phyloP scores from a whole-genome alignment of 2,797 vertebrate species.

The Erithacus rubecula region DNA sequence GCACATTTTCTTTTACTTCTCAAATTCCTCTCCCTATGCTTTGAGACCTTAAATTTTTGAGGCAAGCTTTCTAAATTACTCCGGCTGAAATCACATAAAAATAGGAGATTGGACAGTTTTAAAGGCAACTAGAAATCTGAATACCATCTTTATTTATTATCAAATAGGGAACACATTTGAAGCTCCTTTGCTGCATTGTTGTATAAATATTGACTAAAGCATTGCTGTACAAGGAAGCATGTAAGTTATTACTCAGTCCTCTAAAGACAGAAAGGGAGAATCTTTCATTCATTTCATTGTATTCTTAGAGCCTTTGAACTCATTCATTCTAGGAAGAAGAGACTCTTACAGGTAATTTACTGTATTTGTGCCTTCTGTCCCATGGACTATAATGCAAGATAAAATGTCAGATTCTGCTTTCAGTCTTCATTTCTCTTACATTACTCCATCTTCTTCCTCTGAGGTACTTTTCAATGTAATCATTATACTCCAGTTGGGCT shows the following conservation, averaged over 20 bases:
- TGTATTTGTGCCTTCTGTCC: slow-evolving; percentile 29
- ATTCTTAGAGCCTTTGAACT: neutral
- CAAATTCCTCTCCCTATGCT: neutral
- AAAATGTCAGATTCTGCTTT: slow-evolving; percentile 37
- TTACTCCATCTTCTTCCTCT: neutral
- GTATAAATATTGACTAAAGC: slow-evolving; percentile 61
- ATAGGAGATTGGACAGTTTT: slow-evolving; percentile 23
- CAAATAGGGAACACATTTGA: slow-evolving; percentile 36
- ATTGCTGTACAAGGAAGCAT: slow-evolving; percentile 3
- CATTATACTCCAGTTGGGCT: neutral
- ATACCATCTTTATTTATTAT: slow-evolving; percentile 39
- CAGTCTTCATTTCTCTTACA: slow-evolving; percentile 38
- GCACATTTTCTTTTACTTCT: neutral
- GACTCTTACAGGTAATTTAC: slow-evolving; percentile 27
- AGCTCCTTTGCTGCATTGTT: slow-evolving; percentile 28
- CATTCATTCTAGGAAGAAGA: slow-evolving; percentile 17
- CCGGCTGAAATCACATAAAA: neutral
- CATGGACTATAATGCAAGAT: slow-evolving; percentile 21
- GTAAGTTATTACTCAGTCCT: slow-evolving; percentile 39
- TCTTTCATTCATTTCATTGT: slow-evolving; percentile 45
- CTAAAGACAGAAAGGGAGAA: slow-evolving; percentile 16
- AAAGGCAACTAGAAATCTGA: slow-evolving; percentile 35
- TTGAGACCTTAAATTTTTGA: neutral
- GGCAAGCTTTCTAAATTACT: slow-evolving; percentile 15
- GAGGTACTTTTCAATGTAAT: neutral